Evolutionary conservation across 2,797 vertebrate genomes (phyloP), one percentile per base, ranked within the genome.

Genomic region (Micropoecilia bifurca): DNA sequence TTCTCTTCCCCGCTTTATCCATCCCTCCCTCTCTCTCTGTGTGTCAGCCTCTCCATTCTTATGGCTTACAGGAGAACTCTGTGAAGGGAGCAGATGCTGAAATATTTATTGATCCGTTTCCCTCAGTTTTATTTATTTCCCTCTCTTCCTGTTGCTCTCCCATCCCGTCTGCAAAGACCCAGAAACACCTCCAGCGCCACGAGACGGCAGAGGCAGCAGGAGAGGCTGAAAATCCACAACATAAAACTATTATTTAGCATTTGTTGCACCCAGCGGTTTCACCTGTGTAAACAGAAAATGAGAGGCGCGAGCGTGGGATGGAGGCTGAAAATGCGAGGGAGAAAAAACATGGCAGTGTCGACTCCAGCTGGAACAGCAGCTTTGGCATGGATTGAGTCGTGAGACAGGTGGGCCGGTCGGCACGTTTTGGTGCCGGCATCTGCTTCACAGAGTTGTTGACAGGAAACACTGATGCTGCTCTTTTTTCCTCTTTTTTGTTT

Each of bases 81-180:
- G 93, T 88, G 88, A 91, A 89, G 89, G 90, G 92, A 93, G 90
- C 92, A 92, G 94, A 94, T 95, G 93, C 93, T 96, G 95, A 96
- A 96, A 96, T 96, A 95, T 96, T 95, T 96, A 96, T 96, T 93
- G 95, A 96, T 96, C 96, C 95, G 95, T 95, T 96, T 95, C 95
- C 90, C 89, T 90, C 87, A 85, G 89, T 92, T 94, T 94, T 94
- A 94, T 95, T 94, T 95, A 94, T 94, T 95, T 95, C 89, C 89
- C 83, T 83, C 91, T 81, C 82, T 80, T 83, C 84, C 82, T 69
- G 79, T 79, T 75, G 74, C 91, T 76, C 86, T 82, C 79, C 86
- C 82, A 73, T 78, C 77, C 81, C 75, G 80, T 75, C 83, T 61
- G 4, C 79, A 3, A 83, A 81, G 85, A 89, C 90, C 88, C 82